phyloP scores from a whole-genome alignment of 2,797 vertebrate genomes.

The Hippopotamyrus pictus region DNA sequence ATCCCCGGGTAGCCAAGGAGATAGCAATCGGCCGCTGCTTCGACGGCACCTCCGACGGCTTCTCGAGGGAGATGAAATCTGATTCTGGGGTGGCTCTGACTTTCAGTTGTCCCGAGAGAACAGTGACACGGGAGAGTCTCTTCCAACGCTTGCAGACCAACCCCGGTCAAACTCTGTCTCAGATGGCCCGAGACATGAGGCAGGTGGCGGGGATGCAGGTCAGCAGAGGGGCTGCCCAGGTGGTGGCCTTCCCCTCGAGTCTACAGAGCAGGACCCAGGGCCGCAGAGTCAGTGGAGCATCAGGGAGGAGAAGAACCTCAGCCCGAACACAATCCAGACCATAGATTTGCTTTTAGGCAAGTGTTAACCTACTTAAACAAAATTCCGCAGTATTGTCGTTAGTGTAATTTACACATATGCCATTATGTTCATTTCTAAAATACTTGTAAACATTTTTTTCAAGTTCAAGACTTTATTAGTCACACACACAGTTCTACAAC shows the following conservation, averaged over 20 bases:
- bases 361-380: constrained; percentile 8
- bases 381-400: background rate
- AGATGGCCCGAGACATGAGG: constrained; percentile 84
- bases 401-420: background rate
- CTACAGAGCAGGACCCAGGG: constrained; percentile 52
- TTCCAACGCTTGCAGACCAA: constrained; percentile 86
- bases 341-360: constrained; percentile 49
- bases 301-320: constrained; percentile 53
- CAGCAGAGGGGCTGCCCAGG: constrained; percentile 59
- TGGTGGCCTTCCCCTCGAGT: constrained; percentile 69
- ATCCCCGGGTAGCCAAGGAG: constrained; percentile 87
- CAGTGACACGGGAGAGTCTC: constrained; percentile 73
- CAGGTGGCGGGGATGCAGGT: constrained; percentile 57
- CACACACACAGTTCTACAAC: background rate
- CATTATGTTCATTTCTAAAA: background rate
- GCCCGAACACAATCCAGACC: constrained; percentile 50
- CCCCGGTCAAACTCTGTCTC: constrained; percentile 68
- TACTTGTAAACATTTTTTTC: background rate
- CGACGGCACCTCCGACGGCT: constrained; percentile 90
- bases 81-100: constrained; percentile 76
- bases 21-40: constrained; percentile 97
- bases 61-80: constrained; percentile 89
- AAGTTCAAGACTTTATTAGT: background rate
- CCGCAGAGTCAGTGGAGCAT: constrained; percentile 49
- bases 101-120: constrained; percentile 80